These are phyloP conservation scores for Platyscapa corneri DNA, from an alignment of 1,140 invertebrate genomes.

Conservation along the genomic window DNA sequence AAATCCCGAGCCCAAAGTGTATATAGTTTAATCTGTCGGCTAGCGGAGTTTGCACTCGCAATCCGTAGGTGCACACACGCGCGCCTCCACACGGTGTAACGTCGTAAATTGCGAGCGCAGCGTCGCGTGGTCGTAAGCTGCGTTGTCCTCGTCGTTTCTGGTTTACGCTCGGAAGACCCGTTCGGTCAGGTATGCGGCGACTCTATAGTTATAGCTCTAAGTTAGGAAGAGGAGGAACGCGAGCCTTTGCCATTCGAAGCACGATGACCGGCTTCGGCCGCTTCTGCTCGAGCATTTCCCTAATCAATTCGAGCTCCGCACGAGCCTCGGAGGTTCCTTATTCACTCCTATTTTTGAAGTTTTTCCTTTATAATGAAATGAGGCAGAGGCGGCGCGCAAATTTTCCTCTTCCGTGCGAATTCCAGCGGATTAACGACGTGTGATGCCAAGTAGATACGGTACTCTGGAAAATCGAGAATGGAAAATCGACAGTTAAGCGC, in stretches of 20 bases:
- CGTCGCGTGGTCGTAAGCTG: not conserved
- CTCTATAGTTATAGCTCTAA: not conserved
- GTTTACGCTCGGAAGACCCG: conserved; percentile 45
- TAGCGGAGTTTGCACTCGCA: too few species aligned
- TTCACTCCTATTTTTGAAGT: conserved; percentile 13
- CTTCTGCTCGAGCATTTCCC: conserved; percentile 30
- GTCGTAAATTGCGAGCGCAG: not conserved
- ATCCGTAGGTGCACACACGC: too few species aligned
- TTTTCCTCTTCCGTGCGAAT: not conserved
- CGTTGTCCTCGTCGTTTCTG: conserved; percentile 27
- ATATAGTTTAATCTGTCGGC: too few species aligned
- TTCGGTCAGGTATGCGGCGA: conserved; percentile 19
- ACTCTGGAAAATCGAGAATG: not conserved
- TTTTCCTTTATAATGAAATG: not conserved
- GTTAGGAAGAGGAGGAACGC: conserved; percentile 4
- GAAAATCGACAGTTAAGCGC: not conserved
- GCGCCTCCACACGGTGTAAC: not conserved
- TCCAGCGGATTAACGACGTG: not conserved
- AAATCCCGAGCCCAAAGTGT: too few species aligned
- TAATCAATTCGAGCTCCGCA: not conserved
- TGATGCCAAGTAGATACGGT: not conserved
- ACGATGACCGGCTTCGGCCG: conserved; percentile 51
- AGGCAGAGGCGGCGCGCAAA: too few species aligned
- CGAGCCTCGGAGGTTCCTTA: not conserved
- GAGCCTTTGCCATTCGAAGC: conserved; percentile 57